These are phyloP conservation scores for Callopanchax toddi DNA, from an alignment of 2,113 vertebrate genomes.

Conservation along the genomic window DNA sequence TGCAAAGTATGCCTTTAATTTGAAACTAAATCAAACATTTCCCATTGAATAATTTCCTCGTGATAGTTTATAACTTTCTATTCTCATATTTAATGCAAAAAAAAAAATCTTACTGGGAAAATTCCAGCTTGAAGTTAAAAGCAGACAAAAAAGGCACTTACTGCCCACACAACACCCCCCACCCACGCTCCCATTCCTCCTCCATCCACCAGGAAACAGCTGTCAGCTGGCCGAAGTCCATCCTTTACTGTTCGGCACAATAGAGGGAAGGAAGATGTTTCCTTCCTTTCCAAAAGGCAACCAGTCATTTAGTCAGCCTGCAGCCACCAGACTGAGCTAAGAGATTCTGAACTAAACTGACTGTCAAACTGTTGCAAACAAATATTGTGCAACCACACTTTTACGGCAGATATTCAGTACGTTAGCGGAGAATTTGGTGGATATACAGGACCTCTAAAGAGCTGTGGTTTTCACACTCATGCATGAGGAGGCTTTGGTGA, in stretches of 20 bases:
- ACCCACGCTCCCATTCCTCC: constrained; percentile 62
- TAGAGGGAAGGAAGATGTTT: constrained; percentile 76
- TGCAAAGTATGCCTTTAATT: too few relatives aligned
- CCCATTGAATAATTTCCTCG: too few relatives aligned
- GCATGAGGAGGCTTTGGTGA: background rate
- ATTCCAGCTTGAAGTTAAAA: constrained; percentile 8
- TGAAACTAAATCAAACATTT: too few relatives aligned
- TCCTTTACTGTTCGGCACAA: constrained; percentile 79
- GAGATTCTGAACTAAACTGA: constrained; percentile 11
- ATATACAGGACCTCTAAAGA: background rate
- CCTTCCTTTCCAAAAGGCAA: constrained; percentile 63
- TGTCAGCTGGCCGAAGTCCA: constrained; percentile 69
- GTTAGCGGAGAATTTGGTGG: background rate
- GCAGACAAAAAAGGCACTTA: constrained; percentile 24
- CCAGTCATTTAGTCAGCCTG: constrained; percentile 33
- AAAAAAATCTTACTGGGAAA: background rate
- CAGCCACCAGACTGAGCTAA: constrained; percentile 27
- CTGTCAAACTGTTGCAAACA: constrained; percentile 5
- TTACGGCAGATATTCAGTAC: too few relatives aligned
- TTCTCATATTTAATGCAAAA: too few relatives aligned
- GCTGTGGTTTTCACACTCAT: constrained; percentile 12
- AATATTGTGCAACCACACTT: too few relatives aligned
- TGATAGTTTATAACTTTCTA: too few relatives aligned
- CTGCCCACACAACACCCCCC: constrained; percentile 30
- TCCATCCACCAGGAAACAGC: constrained; percentile 74